phyloP scores from a whole-genome alignment of 1,140 invertebrate species.

The Sitobion miscanthi region DNA sequence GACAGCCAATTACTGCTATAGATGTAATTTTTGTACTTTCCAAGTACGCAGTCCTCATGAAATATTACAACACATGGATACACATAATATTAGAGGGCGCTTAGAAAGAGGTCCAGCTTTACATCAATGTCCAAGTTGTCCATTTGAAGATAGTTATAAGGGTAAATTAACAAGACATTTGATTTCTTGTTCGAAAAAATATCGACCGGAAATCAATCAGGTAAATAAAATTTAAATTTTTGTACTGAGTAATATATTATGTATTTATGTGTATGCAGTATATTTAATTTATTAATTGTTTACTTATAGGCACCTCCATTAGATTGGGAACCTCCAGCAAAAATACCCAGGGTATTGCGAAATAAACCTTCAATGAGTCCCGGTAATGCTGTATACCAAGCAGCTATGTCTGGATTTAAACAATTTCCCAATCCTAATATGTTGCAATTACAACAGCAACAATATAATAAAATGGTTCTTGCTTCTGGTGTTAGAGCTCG shows the following conservation, averaged over 20 bases:
- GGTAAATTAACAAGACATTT: constrained; percentile 89
- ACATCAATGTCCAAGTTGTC: constrained; percentile 92
- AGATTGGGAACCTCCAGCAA: constrained; percentile 91
- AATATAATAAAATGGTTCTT: constrained; percentile 54
- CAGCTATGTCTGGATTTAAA: constrained; percentile 62
- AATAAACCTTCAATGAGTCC: constrained; percentile 63
- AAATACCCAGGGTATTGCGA: constrained; percentile 79
- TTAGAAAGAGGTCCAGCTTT: constrained; percentile 84
- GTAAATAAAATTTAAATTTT: constrained; percentile 45
- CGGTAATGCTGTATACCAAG: constrained; percentile 61
- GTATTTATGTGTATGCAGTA: not conserved
- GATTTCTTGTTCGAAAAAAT: constrained; percentile 88
- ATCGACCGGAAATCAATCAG: constrained; percentile 81
- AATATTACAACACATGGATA: constrained; percentile 91
- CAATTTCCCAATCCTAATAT: constrained; percentile 61
- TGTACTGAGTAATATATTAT: not conserved
- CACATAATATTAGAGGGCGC: constrained; percentile 81
- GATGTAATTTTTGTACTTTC: constrained; percentile 85
- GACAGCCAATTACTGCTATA: constrained; percentile 77
- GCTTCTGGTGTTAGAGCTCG: constrained; percentile 41
- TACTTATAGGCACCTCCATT: constrained; percentile 74
- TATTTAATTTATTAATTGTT: not conserved
- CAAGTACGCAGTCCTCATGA: constrained; percentile 84
- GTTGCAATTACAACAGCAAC: constrained; percentile 53
- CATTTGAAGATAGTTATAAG: constrained; percentile 93